Percentiles rank a stretch among this genome's conserved stretches.
Conservation (phyloP, 2,888 invertebrate species). For the Laothoe populi region DNA sequence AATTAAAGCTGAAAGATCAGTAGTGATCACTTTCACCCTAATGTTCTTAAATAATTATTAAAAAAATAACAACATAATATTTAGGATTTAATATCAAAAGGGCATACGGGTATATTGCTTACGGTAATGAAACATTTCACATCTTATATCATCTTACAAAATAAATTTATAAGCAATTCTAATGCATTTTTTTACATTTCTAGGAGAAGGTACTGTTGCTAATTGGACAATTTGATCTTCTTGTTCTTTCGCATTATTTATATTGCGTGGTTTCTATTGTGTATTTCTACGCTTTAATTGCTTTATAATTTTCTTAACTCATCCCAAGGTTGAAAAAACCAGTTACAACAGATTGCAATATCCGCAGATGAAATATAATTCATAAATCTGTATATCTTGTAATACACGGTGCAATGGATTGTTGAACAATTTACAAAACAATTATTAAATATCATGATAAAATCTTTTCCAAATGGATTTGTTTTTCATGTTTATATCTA, state of each 20-base stretch:
- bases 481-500: neutral
- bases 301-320: neutral
- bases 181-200: neutral
- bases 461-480: too few species aligned
- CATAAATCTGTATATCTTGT: neutral
- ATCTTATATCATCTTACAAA: neutral
- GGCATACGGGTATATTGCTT: neutral
- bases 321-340: conserved; percentile 7
- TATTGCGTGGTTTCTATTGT: neutral
- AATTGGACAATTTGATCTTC: neutral
- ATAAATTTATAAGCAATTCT: neutral
- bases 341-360: neutral
- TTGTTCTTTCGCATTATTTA: neutral
- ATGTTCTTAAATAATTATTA: too few species aligned
- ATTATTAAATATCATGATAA: neutral
- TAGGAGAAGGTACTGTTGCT: neutral
- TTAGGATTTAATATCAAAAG: too few species aligned
- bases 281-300: neutral
- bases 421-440: neutral
- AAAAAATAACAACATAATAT: too few species aligned
- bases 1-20: too few species aligned
- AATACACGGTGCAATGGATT: neutral
- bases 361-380: neutral
- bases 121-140: too few species aligned
- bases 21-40: too few species aligned